Evolutionary conservation across 2,113 vertebrate species (phyloP).

Genomic region (Cyrtonyx montezumae): DNA sequence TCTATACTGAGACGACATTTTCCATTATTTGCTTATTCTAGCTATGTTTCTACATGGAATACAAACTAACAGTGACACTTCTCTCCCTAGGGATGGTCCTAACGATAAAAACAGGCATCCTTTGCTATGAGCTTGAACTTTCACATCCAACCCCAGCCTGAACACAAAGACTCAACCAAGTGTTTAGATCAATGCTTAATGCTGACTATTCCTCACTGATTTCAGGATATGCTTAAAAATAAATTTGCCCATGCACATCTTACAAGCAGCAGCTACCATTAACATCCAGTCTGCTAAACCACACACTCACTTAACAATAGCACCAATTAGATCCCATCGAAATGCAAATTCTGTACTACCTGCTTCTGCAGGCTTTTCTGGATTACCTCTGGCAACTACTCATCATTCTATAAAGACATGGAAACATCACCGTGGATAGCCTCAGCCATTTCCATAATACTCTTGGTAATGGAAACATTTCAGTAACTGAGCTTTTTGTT

Average conservation of each 20-base stretch:
- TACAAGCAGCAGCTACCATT: not conserved
- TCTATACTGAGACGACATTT: not conserved
- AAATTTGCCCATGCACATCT: not conserved
- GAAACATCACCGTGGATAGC: not conserved
- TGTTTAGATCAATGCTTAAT: not conserved
- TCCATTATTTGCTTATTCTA: slow-evolving; percentile 27
- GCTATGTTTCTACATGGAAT: not conserved
- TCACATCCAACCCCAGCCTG: not conserved
- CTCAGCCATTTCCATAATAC: not conserved
- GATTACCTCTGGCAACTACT: not conserved
- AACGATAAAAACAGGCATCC: slow-evolving; percentile 7
- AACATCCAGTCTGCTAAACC: not conserved
- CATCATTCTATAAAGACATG: not conserved
- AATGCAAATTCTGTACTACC: not conserved
- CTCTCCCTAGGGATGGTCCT: not conserved
- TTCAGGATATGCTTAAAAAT: not conserved
- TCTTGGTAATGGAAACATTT: not conserved
- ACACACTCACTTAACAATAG: not conserved
- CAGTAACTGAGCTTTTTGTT: not conserved
- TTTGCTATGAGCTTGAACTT: not conserved
- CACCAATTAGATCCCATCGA: not conserved
- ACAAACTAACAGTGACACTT: slow-evolving; percentile 2
- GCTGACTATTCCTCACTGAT: not conserved
- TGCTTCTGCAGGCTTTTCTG: not conserved
- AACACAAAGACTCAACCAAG: not conserved